A percentile compares a stretch with the other conserved stretches of the same genome.
These are phyloP conservation scores for Alouatta palliata DNA, from an alignment of 2,113 vertebrate genomes.

Conservation along the genomic window DNA sequence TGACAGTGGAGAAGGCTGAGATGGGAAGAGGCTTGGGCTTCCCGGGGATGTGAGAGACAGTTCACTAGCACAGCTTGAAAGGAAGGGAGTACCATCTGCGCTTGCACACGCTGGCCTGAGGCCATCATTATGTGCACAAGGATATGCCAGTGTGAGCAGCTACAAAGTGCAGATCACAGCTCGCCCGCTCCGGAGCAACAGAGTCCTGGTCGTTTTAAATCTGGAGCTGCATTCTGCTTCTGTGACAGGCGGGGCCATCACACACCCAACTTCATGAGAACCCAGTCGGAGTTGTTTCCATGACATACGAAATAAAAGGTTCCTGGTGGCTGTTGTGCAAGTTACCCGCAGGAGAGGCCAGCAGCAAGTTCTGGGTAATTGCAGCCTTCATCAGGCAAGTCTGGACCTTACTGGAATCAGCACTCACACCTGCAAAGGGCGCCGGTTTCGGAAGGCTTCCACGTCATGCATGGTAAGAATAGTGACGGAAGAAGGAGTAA, in stretches of 20 bases:
- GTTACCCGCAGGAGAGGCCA: not conserved
- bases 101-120: not conserved
- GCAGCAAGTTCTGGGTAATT: not conserved
- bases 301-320: not conserved
- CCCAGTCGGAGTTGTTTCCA: not conserved
- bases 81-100: not conserved
- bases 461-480: not conserved
- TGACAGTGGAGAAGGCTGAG: not conserved
- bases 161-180: not conserved
- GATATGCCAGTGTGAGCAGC: not conserved
- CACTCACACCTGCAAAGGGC: not conserved
- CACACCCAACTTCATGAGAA: not conserved
- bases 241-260: not conserved
- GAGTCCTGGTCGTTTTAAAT: fast-evolving
- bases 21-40: no score
- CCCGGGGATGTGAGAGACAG: not conserved
- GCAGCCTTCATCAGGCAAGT: not conserved
- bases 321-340: not conserved
- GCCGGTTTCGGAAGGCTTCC: not conserved
- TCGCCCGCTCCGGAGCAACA: fast-evolving
- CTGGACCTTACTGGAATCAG: not conserved
- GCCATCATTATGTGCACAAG: not conserved
- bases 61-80: not conserved
- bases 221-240: not conserved
- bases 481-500: not conserved